phyloP scores from a whole-genome alignment of 2,888 invertebrate genomes.

The Andricus curvator region DNA sequence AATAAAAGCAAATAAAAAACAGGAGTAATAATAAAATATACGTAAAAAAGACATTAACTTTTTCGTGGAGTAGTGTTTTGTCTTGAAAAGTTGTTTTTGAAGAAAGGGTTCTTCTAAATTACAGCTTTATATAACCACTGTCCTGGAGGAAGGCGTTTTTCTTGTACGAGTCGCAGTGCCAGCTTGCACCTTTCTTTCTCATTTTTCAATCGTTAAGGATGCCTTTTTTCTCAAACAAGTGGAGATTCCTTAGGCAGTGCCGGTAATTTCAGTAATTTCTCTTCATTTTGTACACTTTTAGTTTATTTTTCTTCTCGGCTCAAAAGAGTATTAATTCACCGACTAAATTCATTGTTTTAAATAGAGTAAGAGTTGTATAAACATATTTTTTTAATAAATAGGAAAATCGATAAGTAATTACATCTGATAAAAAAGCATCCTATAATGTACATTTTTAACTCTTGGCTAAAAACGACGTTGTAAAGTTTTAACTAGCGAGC shows the following conservation, averaged over 20 bases:
- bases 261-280: slow-evolving; percentile 13
- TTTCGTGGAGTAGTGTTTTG: background rate
- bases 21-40: background rate
- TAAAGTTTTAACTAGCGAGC: background rate
- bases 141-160: slow-evolving; percentile 36
- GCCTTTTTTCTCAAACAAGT: background rate
- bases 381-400: background rate
- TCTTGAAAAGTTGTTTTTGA: slow-evolving; percentile 18
- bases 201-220: slow-evolving; percentile 37
- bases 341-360: background rate
- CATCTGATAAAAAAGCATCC: background rate
- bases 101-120: slow-evolving; percentile 34
- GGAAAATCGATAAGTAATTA: background rate
- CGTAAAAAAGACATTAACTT: slow-evolving; percentile 4
- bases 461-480: background rate
- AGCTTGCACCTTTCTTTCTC: slow-evolving; percentile 39
- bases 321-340: background rate
- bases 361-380: too few species aligned
- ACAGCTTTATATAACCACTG: slow-evolving; percentile 33
- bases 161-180: slow-evolving; percentile 14
- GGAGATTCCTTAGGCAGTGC: background rate
- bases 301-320: background rate
- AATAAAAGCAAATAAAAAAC: background rate
- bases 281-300: background rate
- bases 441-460: background rate